These are phyloP conservation scores for Drosophila seclusa DNA, from an alignment of 2,888 invertebrate genomes.

Conservation along the genomic window DNA sequence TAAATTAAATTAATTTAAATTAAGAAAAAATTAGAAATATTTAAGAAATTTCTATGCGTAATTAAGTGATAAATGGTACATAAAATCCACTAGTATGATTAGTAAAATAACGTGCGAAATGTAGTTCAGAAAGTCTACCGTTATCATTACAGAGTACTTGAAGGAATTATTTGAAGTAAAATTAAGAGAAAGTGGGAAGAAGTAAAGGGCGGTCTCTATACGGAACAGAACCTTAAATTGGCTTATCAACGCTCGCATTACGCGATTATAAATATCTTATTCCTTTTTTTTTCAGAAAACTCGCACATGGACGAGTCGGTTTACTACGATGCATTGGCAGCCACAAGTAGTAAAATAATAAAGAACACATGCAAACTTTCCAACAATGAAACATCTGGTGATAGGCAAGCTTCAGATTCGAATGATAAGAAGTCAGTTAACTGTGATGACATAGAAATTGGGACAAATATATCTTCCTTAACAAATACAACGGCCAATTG, in stretches of 20 bases:
- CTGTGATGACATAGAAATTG: conserved; percentile 49
- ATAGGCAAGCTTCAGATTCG: conserved; percentile 17
- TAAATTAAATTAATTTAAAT: no score
- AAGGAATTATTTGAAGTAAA: background rate
- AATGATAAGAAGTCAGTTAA: conserved; percentile 39
- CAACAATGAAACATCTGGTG: conserved; percentile 23
- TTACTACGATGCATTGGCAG: conserved; percentile 93
- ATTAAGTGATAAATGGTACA: background rate
- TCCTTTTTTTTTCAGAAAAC: conserved; percentile 82
- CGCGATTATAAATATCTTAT: no score
- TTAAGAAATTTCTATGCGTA: background rate
- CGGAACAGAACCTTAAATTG: no score
- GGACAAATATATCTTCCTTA: conserved; percentile 22
- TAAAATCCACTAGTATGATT: background rate
- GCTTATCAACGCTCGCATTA: no score
- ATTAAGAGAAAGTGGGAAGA: no score
- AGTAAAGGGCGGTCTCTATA: no score
- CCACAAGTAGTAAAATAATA: conserved; percentile 85
- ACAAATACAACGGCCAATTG: conserved; percentile 24
- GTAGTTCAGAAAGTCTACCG: background rate
- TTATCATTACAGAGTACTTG: background rate
- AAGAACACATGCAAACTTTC: conserved; percentile 48
- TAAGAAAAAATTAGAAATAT: background rate
- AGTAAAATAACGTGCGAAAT: background rate
- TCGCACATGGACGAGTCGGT: conserved; percentile 91